Evolutionary conservation across 2,888 invertebrate genomes (phyloP), one percentile per base, ranked within the genome.

Genomic region (Kuschelorhynchus macadamiae): DNA sequence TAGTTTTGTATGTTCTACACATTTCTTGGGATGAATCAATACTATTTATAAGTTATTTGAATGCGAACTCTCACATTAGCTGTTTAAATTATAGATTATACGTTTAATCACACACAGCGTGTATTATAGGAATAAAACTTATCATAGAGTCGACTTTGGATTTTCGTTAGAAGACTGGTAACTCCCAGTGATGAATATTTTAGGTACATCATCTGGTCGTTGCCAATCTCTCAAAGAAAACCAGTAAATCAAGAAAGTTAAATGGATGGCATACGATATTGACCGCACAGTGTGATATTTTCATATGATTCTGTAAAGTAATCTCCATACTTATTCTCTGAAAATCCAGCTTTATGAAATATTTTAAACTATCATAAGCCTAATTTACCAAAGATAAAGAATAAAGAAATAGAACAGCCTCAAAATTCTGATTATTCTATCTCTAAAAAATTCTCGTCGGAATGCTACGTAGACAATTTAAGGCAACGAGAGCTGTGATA

Each of bases 401-500:
- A 47, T 53, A 62, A 16, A 20, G 56, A n/a, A 14, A n/a, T 17
- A 25, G 3, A 25, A 7, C 25, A 25, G 3, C 25, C 25, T 7
- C 7, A 7, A 25, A 5, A 25, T 7, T 25, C 25, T n/a, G n/a
- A 25, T 25, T 25, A 25, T 25, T 25, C 3, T 25, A 5, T 25
- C 7, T 25, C 7, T 25, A 25, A 7, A 8, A 39, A 36, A 36
- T 11, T 36, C 30, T n/a, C 9, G 52, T 49, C 30, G 52, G 52
- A 30, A 12, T 16, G 25, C 17, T n/a, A 14, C 30, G 42, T 50
- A 56, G 60, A 39, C 64, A 47, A 16, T 60, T 25, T 39, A 63
- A 67, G 56, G 68, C 53, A 68, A 62, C 60, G 20, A 39, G 60
- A 59, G 68, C 63, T 68, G 68, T 60, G 68, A 68, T 68, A 68